Base-by-base conservation (phyloP, 2,888 invertebrate genomes). In the Ommatoiulus sabulosus region DNA sequence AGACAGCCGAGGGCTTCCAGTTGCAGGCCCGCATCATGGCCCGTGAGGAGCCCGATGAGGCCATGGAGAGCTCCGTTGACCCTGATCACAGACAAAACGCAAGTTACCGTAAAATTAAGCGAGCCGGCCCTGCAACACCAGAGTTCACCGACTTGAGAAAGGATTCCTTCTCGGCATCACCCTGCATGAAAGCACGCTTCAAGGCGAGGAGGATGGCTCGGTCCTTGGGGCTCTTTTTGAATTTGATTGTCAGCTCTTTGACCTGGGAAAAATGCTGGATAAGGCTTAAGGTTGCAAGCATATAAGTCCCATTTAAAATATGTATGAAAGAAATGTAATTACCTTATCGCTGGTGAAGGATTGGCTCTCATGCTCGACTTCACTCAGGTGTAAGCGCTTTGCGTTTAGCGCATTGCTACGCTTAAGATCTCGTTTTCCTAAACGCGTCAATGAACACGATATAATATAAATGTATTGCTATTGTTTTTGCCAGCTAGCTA, bases 1-100 rank as follows among this genome's bases (percentile, higher is more conserved):
- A 89, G 48, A 86, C 89, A 89, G 17, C 63, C 87, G 57, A 48
- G 35, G 10, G 89, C 80, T 84, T 89, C 89, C 35, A 89, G 44
- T 24, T 89, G 88, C n/a, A 89, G 44, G 24, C 48, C 80, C 15
- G 44, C 80, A 17, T 89, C 87, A 20, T 88, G 80, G 80, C 89
- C 89, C 5, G 89, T 86, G 24, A 89, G 46, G 10, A 87, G 44
- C 44, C 89, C 89, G 8, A 89, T 44, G 7, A 89, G 80, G 6
- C 84, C 48, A 12, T 89, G 87, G 17, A 89, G 43, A n/a, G 89
- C 89, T 3, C 89, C 89, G 63, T 63, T 80, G 35, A 46, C 44
- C 80, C 89, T 89, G 24, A 6, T 72, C 0, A 52, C 12, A 72
- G 24, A 72, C 7, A 44, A 44, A 85, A 72, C 15, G 72, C 10